A percentile compares a stretch with the other conserved stretches of the same genome.
These are phyloP conservation scores for Zosterops hypoxanthus DNA, from an alignment of 2,113 vertebrate species.

Conservation along the genomic window DNA sequence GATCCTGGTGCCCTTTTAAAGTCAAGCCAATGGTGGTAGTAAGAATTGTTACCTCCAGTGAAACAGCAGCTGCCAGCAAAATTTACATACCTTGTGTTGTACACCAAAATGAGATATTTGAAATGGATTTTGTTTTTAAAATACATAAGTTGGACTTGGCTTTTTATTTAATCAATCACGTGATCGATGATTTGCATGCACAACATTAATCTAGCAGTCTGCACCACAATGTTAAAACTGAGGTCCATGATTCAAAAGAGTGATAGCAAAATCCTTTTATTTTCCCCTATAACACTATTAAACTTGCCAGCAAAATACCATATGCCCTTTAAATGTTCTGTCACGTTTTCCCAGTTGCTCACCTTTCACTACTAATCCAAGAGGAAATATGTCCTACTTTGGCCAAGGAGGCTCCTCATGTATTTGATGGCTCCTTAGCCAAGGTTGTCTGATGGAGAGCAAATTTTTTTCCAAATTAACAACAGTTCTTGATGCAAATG, in stretches of 20 bases:
- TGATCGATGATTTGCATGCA: background rate
- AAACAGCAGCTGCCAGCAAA: background rate
- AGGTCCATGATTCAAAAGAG: background rate
- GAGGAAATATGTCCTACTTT: background rate
- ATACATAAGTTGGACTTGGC: accelerated
- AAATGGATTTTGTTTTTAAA: background rate
- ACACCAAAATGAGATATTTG: background rate
- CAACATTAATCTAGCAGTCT: background rate
- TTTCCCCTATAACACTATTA: background rate
- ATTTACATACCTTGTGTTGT: background rate
- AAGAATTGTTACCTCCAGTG: background rate
- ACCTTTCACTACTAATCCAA: background rate
- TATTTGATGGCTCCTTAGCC: conserved; percentile 1
- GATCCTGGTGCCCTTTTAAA: background rate
- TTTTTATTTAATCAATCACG: background rate
- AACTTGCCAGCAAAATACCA: background rate
- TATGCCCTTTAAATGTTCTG: background rate
- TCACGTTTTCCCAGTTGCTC: background rate
- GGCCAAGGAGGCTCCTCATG: background rate
- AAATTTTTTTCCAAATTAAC: background rate
- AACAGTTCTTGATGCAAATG: background rate
- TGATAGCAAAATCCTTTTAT: background rate
- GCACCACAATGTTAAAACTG: background rate
- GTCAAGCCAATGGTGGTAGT: background rate
- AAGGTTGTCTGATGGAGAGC: background rate